Evolutionary conservation across 2,113 vertebrate genomes (phyloP).

Genomic region (Bubo bubo): DNA sequence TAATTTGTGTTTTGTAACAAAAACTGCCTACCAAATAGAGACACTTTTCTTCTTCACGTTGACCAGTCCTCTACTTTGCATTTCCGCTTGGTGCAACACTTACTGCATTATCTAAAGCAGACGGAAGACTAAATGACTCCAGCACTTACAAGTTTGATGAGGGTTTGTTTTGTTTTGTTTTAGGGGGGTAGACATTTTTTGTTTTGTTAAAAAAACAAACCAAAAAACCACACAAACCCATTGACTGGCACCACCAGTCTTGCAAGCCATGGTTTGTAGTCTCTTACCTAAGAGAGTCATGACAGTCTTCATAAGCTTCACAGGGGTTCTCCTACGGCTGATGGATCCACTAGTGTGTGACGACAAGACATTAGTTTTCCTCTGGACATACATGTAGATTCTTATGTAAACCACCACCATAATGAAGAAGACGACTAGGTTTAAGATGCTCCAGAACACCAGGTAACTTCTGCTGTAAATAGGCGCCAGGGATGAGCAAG

Average conservation of each 20-base stretch:
- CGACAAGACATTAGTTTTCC: constrained; percentile 85
- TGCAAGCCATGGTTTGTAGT: not conserved
- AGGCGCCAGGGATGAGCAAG: constrained; percentile 90
- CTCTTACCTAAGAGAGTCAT: constrained; percentile 94
- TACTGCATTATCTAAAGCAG: not conserved
- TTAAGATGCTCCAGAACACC: constrained; percentile 92
- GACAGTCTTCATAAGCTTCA: constrained; percentile 98
- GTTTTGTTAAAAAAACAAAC: not conserved
- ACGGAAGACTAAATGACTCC: not conserved
- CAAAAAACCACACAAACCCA: not conserved
- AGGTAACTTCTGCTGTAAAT: constrained; percentile 96
- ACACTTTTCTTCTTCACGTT: accelerated
- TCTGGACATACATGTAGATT: constrained; percentile 93
- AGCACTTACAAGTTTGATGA: not conserved
- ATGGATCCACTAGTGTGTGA: constrained; percentile 88
- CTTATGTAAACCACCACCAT: constrained; percentile 92
- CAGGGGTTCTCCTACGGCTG: constrained; percentile 87
- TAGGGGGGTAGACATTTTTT: not conserved
- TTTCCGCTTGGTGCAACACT: not conserved
- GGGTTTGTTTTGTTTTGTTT: not conserved
- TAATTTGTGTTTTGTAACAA: not conserved
- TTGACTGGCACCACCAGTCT: not conserved
- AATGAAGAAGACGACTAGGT: constrained; percentile 89
- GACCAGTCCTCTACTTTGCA: not conserved
- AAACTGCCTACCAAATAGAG: not conserved